These are phyloP conservation scores for Aphelinus certus DNA, from an alignment of 1,140 invertebrate genomes.

Conservation along the genomic window DNA sequence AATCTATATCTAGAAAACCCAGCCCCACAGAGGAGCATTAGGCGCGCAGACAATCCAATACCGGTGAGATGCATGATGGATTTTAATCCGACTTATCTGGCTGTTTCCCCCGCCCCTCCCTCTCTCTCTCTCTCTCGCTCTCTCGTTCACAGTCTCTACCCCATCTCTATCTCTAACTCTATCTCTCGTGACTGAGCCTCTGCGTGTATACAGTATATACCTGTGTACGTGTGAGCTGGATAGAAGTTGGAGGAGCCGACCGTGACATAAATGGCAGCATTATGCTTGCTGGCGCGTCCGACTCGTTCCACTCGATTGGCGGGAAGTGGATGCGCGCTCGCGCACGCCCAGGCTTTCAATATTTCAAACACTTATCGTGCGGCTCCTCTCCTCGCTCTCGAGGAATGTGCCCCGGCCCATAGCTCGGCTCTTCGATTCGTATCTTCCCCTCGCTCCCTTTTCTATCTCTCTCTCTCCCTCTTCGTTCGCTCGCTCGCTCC, in stretches of 20 bases:
- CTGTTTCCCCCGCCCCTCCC: conserved; percentile 33
- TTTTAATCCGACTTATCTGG: conserved; percentile 20
- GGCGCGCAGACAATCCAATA: neutral
- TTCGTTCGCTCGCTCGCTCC: conserved; percentile 7
- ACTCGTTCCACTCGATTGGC: conserved; percentile 33
- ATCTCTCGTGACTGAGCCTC: too few relatives aligned
- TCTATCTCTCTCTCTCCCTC: neutral
- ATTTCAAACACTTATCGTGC: conserved; percentile 66
- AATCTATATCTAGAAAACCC: neutral
- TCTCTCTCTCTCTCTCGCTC: neutral
- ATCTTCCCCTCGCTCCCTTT: conserved; percentile 35
- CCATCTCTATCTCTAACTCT: conserved; percentile 27
- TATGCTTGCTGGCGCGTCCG: conserved; percentile 48
- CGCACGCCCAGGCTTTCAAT: conserved; percentile 62
- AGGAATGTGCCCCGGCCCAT: neutral
- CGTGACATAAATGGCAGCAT: conserved; percentile 59
- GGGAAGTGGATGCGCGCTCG: conserved; percentile 35
- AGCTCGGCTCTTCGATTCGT: conserved; percentile 12
- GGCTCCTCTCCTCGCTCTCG: conserved; percentile 37
- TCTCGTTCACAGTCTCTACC: neutral
- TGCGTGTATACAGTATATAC: too few relatives aligned
- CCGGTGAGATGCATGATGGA: conserved; percentile 23
- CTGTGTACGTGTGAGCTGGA: too few relatives aligned
- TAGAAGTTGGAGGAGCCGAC: conserved; percentile 31
- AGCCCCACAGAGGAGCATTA: neutral